Evolutionary conservation across 2,797 vertebrate species (phyloP).

Genomic region (Mormyrops attenuatus): DNA sequence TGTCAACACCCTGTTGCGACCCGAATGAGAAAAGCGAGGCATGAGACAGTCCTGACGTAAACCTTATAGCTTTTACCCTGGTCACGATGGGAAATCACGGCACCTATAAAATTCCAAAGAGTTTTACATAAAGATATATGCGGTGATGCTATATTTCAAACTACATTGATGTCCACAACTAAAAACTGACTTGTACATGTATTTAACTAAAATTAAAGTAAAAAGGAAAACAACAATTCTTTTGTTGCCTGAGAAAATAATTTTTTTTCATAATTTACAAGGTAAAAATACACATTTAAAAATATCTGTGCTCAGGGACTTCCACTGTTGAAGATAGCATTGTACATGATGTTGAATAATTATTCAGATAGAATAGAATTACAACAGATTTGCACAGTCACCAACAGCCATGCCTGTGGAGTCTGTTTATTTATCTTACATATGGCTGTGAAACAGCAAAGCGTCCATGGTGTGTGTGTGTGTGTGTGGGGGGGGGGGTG

Average conservation of each 20-base stretch:
- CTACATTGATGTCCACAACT: not conserved
- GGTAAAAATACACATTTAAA: not conserved
- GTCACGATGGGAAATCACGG: not conserved
- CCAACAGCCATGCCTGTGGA: not conserved
- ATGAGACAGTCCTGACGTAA: not conserved
- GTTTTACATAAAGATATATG: not conserved
- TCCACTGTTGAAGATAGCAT: not conserved
- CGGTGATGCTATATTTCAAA: not conserved
- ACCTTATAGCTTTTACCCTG: not conserved
- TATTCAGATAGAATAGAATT: not conserved
- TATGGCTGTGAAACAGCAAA: not conserved
- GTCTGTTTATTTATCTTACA: not conserved
- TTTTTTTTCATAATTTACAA: not conserved
- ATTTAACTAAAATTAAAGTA: not conserved
- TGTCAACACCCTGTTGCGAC: constrained; percentile 64
- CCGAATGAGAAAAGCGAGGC: not conserved
- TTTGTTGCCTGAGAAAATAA: not conserved
- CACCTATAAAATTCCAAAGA: not conserved
- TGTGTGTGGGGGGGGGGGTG: not conserved
- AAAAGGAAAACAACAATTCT: not conserved
- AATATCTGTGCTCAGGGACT: not conserved
- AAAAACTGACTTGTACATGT: not conserved
- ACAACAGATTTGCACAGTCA: not conserved
- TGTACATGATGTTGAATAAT: not conserved
- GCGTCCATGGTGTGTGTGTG: not conserved